Evolutionary conservation across 2,113 vertebrate genomes (phyloP), one percentile per base, ranked within the genome.

Genomic region (Symphodus melops): DNA sequence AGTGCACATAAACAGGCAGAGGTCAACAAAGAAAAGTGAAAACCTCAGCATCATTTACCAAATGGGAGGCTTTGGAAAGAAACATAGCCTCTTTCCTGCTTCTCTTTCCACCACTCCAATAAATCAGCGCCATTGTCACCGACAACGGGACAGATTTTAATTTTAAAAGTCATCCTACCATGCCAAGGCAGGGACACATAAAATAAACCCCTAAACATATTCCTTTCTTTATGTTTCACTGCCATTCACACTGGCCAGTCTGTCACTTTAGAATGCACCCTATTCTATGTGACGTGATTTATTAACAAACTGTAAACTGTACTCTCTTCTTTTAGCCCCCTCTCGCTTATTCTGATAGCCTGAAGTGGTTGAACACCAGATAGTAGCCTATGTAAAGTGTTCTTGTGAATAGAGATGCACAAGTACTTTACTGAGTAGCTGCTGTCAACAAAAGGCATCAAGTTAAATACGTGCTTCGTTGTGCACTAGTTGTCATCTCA

Each of bases 81-180:
- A 87, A 84, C 72, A 51, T 8, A 42, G 78, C 63, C 72, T 46
- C 36, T 53, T 55, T 75, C 58, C 73, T 57, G 65, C 57, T 61
- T 78, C 57, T 72, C 68, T 80, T 52, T 64, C 57, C 64, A 55
- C 56, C 21, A 67, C 63, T 76, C 36, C 53, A 57, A 85, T 87
- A 85, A 86, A 88, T 84, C 86, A 77, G 55, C 49, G 17, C 83
- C 88, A 86, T 71, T 81, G 72, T 84, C 89, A 86, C 58, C 51
- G 68, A 84, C 83, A 80, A 81, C 77, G 87, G 82, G 88, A 88
- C 75, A 66, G 59, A 67, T 56, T 86, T 82, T 81, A 88, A 75
- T 69, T 82, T 74, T 81, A 74, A 84, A 84, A 86, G 74, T 70
- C 66, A 49, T 89, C 76, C 80, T 73, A 77, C 69, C n/a, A 52